Evolutionary conservation across 2,113 vertebrate genomes (phyloP), one percentile per base, ranked within the genome.

Genomic region (Monarcha castaneiventris): DNA sequence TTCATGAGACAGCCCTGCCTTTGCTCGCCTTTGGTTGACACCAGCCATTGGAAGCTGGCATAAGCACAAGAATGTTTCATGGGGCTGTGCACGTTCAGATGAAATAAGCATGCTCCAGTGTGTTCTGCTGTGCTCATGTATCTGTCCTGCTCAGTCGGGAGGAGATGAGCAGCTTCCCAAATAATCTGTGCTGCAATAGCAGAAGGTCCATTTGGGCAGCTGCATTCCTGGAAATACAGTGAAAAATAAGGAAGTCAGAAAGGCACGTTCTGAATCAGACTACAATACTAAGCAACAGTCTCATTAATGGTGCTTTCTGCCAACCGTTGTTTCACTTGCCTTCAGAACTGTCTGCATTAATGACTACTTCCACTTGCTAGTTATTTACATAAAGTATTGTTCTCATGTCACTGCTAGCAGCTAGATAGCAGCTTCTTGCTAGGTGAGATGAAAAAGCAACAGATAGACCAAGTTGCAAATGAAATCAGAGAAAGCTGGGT

Each of bases 331-430:
- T 91, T 85, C 86, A 84, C 22, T 94, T 92, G 64, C 59, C 73
- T 93, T 94, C 83, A 90, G 76, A 94, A 86, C 75, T 90, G 72
- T 81, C 90, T 92, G 72, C 52, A 32, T 73, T 97, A 97, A 96
- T 93, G 63, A 95, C 37, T 94, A 74, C 67, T 83, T 95, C 64
- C 64, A 74, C 48, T 51, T 90, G 54, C 59, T 77, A 83, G 64
- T 62, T 94, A 96, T 96, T 95, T 97, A 92, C 88, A 94, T 97
- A 81, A 86, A 63, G 92, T 88, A 95, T 97, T 96, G 92, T 97
- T 94, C 96, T 80, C 16, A 4, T 81, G 86, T 95, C 94, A 96
- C 37, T 62, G 55, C 61, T 74, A 85, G 87, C 71, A 83, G 62
- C 26, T 49, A 83, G 72, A 74, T 25, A 86, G 35, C 16, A 92